Conservation (phyloP, 2,113 vertebrate genomes). For the Cyanoderma ruficeps region DNA sequence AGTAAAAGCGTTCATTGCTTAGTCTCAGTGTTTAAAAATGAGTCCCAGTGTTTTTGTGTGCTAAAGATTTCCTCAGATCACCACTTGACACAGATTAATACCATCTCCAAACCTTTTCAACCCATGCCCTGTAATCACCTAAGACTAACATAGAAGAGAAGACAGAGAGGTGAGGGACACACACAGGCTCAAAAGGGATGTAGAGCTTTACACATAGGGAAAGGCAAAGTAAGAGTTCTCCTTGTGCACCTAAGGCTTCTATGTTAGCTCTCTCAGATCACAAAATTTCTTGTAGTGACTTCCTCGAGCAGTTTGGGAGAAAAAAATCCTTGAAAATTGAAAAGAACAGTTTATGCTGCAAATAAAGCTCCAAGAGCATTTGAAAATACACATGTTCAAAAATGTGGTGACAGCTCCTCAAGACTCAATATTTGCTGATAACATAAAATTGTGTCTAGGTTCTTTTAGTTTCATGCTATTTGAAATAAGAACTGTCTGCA, state of each 20-base stretch:
- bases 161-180: not conserved
- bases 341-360: not conserved
- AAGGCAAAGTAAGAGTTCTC: not conserved
- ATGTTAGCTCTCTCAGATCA: not conserved
- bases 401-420: rapidly evolving
- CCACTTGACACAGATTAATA: not conserved
- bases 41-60: not conserved
- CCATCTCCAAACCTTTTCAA: not conserved
- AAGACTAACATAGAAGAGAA: not conserved
- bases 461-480: not conserved
- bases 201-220: not conserved
- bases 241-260: not conserved
- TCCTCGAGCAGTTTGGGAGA: not conserved
- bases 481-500: not conserved
- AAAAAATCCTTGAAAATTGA: not conserved
- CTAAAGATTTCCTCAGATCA: not conserved
- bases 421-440: not conserved
- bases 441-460: not conserved
- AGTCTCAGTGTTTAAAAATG: not conserved
- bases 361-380: not conserved
- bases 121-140: not conserved
- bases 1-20: not conserved
- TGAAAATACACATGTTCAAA: not conserved
- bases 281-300: not conserved
- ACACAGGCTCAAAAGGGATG: not conserved